Conservation (phyloP, 2,113 vertebrate species). For the Oncorhynchus masou region DNA sequence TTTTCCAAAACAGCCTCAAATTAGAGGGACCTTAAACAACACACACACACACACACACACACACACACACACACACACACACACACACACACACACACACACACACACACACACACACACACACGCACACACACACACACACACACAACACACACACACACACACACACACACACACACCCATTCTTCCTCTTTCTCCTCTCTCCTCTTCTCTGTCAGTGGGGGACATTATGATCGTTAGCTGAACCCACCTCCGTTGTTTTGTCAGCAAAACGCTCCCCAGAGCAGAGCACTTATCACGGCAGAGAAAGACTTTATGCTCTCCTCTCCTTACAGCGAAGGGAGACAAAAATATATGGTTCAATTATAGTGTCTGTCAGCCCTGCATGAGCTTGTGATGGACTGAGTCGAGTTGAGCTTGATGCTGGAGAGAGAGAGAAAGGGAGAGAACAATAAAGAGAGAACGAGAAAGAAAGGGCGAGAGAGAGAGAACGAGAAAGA, state of each 20-base stretch:
- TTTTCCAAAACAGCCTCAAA: not conserved
- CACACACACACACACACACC: too few relatives aligned
- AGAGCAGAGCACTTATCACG: conserved; percentile 9
- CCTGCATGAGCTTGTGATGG: conserved; percentile 43
- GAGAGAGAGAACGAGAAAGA: too few relatives aligned
- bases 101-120: too few relatives aligned
- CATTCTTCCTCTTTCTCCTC: conserved; percentile 37
- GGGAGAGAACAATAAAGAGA: not conserved
- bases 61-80: not conserved
- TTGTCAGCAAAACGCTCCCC: conserved; percentile 54
- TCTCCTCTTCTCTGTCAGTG: conserved; percentile 24
- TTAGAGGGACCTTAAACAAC: conserved; percentile 12
- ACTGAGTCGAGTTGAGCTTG: conserved; percentile 21
- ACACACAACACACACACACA: too few relatives aligned
- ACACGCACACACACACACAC: too few relatives aligned
- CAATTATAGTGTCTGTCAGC: conserved; percentile 57
- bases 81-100: not conserved
- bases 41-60: not conserved
- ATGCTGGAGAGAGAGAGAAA: conserved; percentile 18
- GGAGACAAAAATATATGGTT: conserved; percentile 54
- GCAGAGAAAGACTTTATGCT: conserved; percentile 31
- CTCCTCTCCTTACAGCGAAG: conserved; percentile 28
- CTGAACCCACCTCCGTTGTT: conserved; percentile 28
- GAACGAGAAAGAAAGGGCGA: too few relatives aligned
- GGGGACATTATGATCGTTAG: conserved; percentile 40